Conservation (phyloP, 2,888 invertebrate species). For the Malacosoma neustria region DNA sequence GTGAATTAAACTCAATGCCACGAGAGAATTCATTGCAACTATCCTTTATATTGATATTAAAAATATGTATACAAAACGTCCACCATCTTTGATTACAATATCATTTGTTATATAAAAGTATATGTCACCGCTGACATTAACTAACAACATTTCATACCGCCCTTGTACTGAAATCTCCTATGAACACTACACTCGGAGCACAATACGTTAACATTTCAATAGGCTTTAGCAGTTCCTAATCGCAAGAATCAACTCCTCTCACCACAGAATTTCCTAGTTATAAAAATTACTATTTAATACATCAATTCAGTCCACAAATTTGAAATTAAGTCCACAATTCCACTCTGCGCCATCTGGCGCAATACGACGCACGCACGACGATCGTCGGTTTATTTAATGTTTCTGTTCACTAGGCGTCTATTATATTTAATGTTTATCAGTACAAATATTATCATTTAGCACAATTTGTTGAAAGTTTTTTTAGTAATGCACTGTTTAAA, state of each 20-base stretch:
- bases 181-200: constrained; percentile 48
- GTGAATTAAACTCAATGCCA: constrained; percentile 46
- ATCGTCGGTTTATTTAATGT: constrained; percentile 52
- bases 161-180: constrained; percentile 43
- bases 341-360: constrained; percentile 46
- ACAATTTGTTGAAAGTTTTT: constrained; percentile 72
- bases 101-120: constrained; percentile 63
- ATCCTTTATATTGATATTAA: constrained; percentile 50
- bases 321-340: constrained; percentile 71
- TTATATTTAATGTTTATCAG: constrained; percentile 66
- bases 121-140: constrained; percentile 43
- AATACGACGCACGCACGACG: constrained; percentile 38
- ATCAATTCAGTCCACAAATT: constrained; percentile 71
- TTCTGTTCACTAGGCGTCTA: constrained; percentile 68
- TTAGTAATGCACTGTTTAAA: constrained; percentile 71
- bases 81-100: constrained; percentile 64
- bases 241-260: constrained; percentile 69
- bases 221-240: constrained; percentile 54
- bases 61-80: constrained; percentile 69
- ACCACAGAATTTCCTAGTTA: constrained; percentile 71
- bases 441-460: constrained; percentile 67
- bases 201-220: constrained; percentile 33
- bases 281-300: constrained; percentile 66
- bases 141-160: constrained; percentile 20
- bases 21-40: constrained; percentile 62